These are phyloP conservation scores for Aplocera efformata DNA, from an alignment of 2,888 invertebrate species.

Conservation along the genomic window DNA sequence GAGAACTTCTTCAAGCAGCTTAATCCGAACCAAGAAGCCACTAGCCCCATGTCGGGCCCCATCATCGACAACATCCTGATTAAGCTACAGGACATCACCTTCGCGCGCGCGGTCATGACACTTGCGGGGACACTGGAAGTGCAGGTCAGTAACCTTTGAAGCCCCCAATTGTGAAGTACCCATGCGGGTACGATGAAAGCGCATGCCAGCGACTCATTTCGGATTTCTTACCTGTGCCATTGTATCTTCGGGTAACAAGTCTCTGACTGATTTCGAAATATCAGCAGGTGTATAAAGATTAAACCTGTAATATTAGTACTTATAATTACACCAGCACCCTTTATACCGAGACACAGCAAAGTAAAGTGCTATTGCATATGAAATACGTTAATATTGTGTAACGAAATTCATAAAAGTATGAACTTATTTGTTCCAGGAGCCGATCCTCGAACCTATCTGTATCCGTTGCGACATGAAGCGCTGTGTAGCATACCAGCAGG, in stretches of 20 bases:
- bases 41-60: slow-evolving; percentile 62
- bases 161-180: too few species aligned
- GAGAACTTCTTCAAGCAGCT: slow-evolving; percentile 89
- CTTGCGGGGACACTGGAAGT: slow-evolving; percentile 86
- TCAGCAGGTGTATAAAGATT: too few species aligned
- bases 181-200: too few species aligned
- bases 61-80: slow-evolving; percentile 86
- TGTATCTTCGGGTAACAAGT: too few species aligned
- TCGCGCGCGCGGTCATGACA: slow-evolving; percentile 86
- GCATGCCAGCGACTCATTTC: too few species aligned
- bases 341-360: too few species aligned
- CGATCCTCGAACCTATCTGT: slow-evolving; percentile 87
- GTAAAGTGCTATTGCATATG: too few species aligned
- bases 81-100: slow-evolving; percentile 83
- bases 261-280: too few species aligned
- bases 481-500: slow-evolving; percentile 52
- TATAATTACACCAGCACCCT: too few species aligned
- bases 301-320: too few species aligned
- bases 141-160: slow-evolving; percentile 73
- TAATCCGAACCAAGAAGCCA: slow-evolving; percentile 46
- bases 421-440: slow-evolving; percentile 71
- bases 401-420: background rate
- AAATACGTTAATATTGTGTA: too few species aligned
- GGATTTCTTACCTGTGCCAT: too few species aligned
- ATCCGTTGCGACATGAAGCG: slow-evolving; percentile 87